Evolutionary conservation across 2,888 invertebrate genomes (phyloP), one percentile per base, ranked within the genome.

Genomic region (Andrena hattorfiana): DNA sequence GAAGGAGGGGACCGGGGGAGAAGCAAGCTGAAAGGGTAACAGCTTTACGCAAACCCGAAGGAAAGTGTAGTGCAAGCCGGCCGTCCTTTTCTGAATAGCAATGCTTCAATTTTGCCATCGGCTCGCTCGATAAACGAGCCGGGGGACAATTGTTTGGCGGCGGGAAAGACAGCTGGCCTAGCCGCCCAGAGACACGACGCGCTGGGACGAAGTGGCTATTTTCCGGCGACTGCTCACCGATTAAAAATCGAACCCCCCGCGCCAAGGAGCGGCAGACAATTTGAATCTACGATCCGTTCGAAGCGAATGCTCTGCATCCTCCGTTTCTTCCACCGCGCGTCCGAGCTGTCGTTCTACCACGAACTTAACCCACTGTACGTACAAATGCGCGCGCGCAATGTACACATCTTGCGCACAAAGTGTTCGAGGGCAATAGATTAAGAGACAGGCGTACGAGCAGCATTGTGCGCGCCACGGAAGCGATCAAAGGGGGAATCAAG

Each of bases 211-310:
- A 94, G 93, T 94, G 94, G 94, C 93, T 94, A 94, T 94, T 94
- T 94, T 94, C 93, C 94, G 91, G 90, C 93, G 93, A 93, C 90
- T 93, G 93, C 92, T 89, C 93, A 89, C 91, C 93, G 94, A 94
- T 94, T 94, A 93, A 94, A 93, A 93, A 93, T 93, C 93, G 93
- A 92, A 93, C 93, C 93, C 88, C 8, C 26, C 48, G 83, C 81
- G 54, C 81, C 83, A 78, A 84, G 84, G 66, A 71, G 68, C 76
- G 71, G 70, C 73, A 79, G 77, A 82, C 86, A 70, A 86, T 83
- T 81, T 85, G 78, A 86, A 79, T 83, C 77, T 81, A 78, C 79
- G 85, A 84, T 77, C 84, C 86, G 66, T 51, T 32, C 59, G 51
- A 30, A 28, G 64, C 71, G 70, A 64, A 68, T 35, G 66, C 48